Evolutionary conservation across 1,140 invertebrate genomes (phyloP).

Genomic region (Bathynomus jamesi): DNA sequence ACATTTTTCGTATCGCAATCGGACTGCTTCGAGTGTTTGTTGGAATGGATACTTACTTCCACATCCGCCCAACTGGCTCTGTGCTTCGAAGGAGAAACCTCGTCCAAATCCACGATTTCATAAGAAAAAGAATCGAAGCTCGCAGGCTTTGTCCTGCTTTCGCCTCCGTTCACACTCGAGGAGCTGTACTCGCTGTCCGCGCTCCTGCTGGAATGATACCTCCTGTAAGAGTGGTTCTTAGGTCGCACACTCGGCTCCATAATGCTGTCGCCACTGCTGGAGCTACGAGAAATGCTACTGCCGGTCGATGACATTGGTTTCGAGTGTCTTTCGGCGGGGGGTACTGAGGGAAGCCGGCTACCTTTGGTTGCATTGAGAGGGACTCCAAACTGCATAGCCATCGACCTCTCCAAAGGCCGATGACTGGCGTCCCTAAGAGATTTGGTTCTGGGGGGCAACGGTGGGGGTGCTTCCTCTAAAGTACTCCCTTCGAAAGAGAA

Average conservation of each 20-base stretch:
- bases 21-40: slow-evolving; percentile 8
- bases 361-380: slow-evolving; percentile 4
- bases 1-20: slow-evolving; percentile 29
- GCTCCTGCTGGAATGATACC: slow-evolving; percentile 17
- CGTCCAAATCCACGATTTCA: slow-evolving; percentile 33
- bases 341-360: slow-evolving; percentile 6
- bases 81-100: slow-evolving; percentile 19
- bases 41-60: slow-evolving; percentile 16
- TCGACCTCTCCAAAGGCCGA: slow-evolving; percentile 44
- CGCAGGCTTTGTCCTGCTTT: slow-evolving; percentile 10
- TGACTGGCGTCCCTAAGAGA: slow-evolving; percentile 38
- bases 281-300: slow-evolving; percentile 1
- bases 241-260: slow-evolving; percentile 33
- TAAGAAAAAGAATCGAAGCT: slow-evolving; percentile 28
- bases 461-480: slow-evolving; percentile 42
- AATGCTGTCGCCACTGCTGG: slow-evolving; percentile 6
- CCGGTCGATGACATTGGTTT: slow-evolving; percentile 5
- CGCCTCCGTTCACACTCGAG: slow-evolving; percentile 8
- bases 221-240: slow-evolving; percentile 18
- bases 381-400: slow-evolving; percentile 38
- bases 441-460: slow-evolving; percentile 43
- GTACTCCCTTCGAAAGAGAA: slow-evolving; percentile 7
- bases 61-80: slow-evolving; percentile 25
- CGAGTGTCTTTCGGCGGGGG: slow-evolving; percentile 13
- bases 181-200: slow-evolving; percentile 25